Conservation (phyloP, 2,113 vertebrate genomes). For the Acrocephalus kingi region DNA sequence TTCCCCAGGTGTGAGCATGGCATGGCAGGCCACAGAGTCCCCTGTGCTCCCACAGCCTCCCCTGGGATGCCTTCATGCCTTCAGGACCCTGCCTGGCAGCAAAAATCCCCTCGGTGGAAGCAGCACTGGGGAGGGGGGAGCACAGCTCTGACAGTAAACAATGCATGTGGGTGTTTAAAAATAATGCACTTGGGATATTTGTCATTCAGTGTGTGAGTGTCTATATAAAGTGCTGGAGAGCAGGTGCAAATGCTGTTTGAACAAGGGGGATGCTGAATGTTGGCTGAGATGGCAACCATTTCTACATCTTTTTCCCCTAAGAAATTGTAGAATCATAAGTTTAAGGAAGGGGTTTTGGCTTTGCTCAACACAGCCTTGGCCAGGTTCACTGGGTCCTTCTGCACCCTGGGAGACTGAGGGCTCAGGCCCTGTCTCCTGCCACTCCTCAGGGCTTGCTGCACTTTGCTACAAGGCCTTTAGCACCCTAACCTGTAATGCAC, state of each 20-base stretch:
- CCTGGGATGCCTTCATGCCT: fast-evolving
- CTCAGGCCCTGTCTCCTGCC: neutral
- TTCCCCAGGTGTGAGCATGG: neutral
- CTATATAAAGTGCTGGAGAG: neutral
- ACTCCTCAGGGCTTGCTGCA: neutral
- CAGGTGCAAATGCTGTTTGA: neutral
- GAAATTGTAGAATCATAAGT: neutral
- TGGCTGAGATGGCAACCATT: neutral
- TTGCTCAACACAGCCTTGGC: neutral
- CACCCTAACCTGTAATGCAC: neutral
- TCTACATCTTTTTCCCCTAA: neutral
- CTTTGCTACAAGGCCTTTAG: neutral
- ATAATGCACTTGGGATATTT: neutral
- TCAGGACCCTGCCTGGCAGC: neutral
- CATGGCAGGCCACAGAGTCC: neutral
- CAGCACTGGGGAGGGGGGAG: neutral
- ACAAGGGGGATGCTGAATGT: neutral
- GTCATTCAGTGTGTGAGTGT: neutral
- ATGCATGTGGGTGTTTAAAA: neutral
- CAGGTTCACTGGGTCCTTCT: neutral
- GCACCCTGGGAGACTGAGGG: neutral
- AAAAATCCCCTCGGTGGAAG: neutral
- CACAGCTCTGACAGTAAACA: neutral
- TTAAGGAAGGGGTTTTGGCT: neutral
- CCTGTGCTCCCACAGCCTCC: neutral